Evolutionary conservation across 2,113 vertebrate species (phyloP), one percentile per base, ranked within the genome.

Genomic region (Rynchops niger): DNA sequence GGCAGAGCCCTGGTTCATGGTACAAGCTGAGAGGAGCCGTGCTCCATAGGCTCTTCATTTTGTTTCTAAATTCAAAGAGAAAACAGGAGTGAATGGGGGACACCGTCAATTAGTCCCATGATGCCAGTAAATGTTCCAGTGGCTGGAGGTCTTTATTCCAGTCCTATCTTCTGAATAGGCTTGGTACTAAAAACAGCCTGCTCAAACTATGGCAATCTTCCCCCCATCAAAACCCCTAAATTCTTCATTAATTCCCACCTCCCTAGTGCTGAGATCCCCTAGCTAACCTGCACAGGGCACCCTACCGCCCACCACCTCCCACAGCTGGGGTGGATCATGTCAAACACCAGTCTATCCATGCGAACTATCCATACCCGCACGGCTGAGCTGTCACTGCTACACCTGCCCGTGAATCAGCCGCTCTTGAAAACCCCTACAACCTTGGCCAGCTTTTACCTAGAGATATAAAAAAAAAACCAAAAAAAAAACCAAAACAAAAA

Each of bases 271-370:
- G 36, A 6, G 27, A 62, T 6, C 20, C 36, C 72, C 8, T 7
- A 27, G 27, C 2, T 27, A 16, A 29, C 36, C 32, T 11, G 4
- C 27, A 16, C 29, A 25, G 40, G 59, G 15, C 26, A 29, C 25
- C 63, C 56, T 1, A 5, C 5, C 74, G 45, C 61, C 50, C 36
- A 7, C 2, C 7, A 13, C 3, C 20, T 18, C 21, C 61, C 5
- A 0, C 3, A 15, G 32, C 25, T 36, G 58, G 18, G 40, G 47
- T 3, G n/a, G 56, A 7, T 36, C 6, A 0, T 12, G 13, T 2
- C 59, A 20, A 58, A 18, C 12, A 47, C 15, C 73, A 52, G 15
- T 4, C 5, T 2, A 29, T 36, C 21, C 5, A 1, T 27, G 22
- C 53, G n/a, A 45, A 42, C 19, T 55, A 72, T 2, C 67, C 78